phyloP scores from a whole-genome alignment of 2,888 invertebrate genomes.

The Ceriagrion tenellum region DNA sequence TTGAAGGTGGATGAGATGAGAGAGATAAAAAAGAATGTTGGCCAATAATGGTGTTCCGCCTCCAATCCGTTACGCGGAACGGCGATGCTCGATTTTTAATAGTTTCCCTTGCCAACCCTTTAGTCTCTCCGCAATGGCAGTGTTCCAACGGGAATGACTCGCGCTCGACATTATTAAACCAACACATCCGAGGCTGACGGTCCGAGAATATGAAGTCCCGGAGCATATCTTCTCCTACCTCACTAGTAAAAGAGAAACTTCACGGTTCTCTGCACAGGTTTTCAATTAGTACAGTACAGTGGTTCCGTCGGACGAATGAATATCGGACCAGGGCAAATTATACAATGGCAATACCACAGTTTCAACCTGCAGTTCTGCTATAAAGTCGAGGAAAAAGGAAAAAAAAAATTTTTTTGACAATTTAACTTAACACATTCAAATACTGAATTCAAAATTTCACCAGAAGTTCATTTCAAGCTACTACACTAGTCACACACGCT shows the following conservation, averaged over 20 bases:
- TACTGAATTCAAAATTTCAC: too few relatives aligned
- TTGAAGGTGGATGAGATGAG: constrained; percentile 10
- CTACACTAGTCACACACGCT: too few relatives aligned
- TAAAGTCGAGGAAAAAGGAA: too few relatives aligned
- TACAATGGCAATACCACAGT: too few relatives aligned
- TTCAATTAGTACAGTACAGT: neutral
- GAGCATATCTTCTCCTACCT: neutral
- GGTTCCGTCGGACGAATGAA: too few relatives aligned
- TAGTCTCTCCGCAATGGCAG: neutral
- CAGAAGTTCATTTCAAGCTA: too few relatives aligned
- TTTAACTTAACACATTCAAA: too few relatives aligned
- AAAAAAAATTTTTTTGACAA: too few relatives aligned
- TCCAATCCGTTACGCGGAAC: neutral
- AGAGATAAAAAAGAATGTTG: constrained; percentile 28
- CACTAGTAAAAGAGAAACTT: neutral
- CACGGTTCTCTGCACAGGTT: neutral
- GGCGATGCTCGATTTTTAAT: neutral
- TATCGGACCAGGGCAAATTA: too few relatives aligned
- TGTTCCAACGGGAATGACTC: neutral
- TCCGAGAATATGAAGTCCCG: neutral
- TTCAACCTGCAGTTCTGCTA: too few relatives aligned
- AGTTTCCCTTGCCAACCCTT: neutral
- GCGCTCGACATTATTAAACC: neutral
- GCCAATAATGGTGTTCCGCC: neutral
- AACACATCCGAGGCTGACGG: neutral